phyloP scores from a whole-genome alignment of 2,888 invertebrate species.

The Petrophora chlorosata region DNA sequence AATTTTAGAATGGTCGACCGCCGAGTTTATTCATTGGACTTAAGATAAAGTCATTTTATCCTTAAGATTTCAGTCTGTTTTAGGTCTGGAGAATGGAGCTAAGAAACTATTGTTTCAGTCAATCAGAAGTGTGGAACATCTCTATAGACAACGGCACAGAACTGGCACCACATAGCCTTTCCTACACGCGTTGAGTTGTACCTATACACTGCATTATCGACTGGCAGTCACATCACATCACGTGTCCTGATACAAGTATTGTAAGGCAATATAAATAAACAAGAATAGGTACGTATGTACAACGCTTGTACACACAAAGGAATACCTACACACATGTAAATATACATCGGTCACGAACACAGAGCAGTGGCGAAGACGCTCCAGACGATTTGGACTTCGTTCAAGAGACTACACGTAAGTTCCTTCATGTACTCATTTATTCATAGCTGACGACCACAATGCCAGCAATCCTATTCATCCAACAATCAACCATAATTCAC shows the following conservation, averaged over 20 bases:
- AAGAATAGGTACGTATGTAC: slow-evolving; percentile 2
- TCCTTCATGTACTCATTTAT: slow-evolving; percentile 20
- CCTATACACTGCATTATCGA: too few species aligned
- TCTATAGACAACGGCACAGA: too few species aligned
- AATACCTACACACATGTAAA: slow-evolving; percentile 47
- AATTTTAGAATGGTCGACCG: too few species aligned
- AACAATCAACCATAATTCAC: slow-evolving; percentile 11
- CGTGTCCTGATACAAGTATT: slow-evolving; percentile 5
- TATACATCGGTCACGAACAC: slow-evolving; percentile 53
- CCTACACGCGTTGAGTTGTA: too few species aligned
- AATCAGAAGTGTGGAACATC: too few species aligned
- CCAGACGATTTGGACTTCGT: slow-evolving; percentile 49
- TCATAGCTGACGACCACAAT: slow-evolving; percentile 11
- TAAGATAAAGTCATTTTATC: too few species aligned
- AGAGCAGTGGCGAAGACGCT: slow-evolving; percentile 34
- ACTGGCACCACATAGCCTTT: too few species aligned
- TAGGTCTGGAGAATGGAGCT: too few species aligned
- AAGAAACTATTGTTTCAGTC: too few species aligned
- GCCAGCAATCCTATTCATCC: slow-evolving; percentile 22
- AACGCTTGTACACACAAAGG: slow-evolving; percentile 17
- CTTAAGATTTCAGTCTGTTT: too few species aligned
- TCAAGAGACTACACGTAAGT: slow-evolving; percentile 48
- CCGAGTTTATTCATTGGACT: too few species aligned
- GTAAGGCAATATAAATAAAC: slow-evolving; percentile 11
- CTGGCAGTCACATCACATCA: not conserved